Percentiles rank a stretch among this genome's conserved stretches.
These are phyloP conservation scores for Cepaea hortensis DNA, from an alignment of 2,888 invertebrate genomes.

Conservation along the genomic window DNA sequence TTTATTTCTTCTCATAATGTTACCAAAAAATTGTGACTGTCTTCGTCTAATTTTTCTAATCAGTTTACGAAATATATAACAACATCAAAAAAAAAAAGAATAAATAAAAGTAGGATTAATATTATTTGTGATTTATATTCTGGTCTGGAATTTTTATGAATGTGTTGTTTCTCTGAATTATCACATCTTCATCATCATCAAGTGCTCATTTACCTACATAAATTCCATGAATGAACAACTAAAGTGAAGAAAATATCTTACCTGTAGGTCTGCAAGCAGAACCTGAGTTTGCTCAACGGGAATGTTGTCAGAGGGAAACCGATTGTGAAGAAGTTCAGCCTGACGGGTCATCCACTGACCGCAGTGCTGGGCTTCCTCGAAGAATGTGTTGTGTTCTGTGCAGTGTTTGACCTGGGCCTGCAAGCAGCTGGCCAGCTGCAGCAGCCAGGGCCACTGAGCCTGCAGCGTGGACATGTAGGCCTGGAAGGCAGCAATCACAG, in stretches of 20 bases:
- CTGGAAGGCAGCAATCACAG: slow-evolving; percentile 55
- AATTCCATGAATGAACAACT: no score
- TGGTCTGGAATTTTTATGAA: no score
- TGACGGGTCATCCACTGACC: slow-evolving; percentile 91
- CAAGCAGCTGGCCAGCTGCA: slow-evolving; percentile 94
- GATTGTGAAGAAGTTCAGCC: slow-evolving; percentile 89
- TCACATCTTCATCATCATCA: no score
- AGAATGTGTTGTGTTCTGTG: slow-evolving; percentile 90
- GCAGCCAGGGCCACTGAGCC: slow-evolving; percentile 98
- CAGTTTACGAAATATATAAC: no score
- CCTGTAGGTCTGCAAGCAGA: slow-evolving; percentile 90
- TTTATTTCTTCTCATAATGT: no score
- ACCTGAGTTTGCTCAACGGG: slow-evolving; percentile 95
- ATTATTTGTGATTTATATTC: no score
- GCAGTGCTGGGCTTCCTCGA: slow-evolving; percentile 90
- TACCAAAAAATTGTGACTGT: no score
- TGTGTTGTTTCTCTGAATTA: no score
- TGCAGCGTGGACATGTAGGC: slow-evolving; percentile 92
- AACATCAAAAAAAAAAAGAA: no score
- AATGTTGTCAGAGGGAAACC: slow-evolving; percentile 95
- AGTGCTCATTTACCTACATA: no score
- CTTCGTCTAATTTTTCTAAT: no score
- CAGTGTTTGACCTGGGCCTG: slow-evolving; percentile 96
- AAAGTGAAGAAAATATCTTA: slow-evolving; percentile 27
- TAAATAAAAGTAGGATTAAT: no score